Conservation (phyloP, 1,140 invertebrate genomes). For the Drosophila pallidifrons region DNA sequence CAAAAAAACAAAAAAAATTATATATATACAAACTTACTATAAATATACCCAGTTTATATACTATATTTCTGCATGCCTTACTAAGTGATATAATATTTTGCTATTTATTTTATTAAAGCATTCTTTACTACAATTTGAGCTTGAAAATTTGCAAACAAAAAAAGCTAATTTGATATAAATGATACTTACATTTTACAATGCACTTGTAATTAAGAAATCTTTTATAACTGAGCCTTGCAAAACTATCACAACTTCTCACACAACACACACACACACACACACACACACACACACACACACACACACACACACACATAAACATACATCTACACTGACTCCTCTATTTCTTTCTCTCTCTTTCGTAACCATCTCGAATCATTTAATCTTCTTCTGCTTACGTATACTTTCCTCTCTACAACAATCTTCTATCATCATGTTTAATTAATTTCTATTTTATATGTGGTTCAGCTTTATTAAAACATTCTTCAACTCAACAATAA, state of each 20-base stretch:
- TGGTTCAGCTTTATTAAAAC: slow-evolving; percentile 82
- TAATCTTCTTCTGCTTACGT: slow-evolving; percentile 43
- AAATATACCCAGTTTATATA: slow-evolving; percentile 11
- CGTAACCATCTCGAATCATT: slow-evolving; percentile 38
- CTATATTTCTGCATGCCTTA: slow-evolving; percentile 49
- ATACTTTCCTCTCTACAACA: slow-evolving; percentile 47
- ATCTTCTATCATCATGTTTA: slow-evolving; percentile 78
- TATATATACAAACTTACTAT: slow-evolving; percentile 14
- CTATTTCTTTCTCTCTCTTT: not conserved
- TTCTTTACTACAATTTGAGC: slow-evolving; percentile 44
- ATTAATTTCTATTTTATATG: slow-evolving; percentile 85
- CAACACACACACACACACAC: too few species aligned
- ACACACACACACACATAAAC: not conserved
- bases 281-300: not conserved
- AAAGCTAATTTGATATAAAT: slow-evolving; percentile 35
- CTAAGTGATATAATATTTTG: slow-evolving; percentile 48
- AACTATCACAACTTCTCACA: too few species aligned
- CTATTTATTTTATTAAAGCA: slow-evolving; percentile 45
- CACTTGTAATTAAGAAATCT: slow-evolving; percentile 5
- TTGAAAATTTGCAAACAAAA: slow-evolving; percentile 27
- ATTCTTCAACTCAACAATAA: slow-evolving; percentile 15
- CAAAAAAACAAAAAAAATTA: not conserved
- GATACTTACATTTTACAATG: slow-evolving; percentile 20
- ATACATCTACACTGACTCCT: not conserved
- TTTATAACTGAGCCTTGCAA: too few species aligned